Base-by-base conservation (phyloP, 2,113 vertebrate genomes). In the Lamprotornis superbus region DNA sequence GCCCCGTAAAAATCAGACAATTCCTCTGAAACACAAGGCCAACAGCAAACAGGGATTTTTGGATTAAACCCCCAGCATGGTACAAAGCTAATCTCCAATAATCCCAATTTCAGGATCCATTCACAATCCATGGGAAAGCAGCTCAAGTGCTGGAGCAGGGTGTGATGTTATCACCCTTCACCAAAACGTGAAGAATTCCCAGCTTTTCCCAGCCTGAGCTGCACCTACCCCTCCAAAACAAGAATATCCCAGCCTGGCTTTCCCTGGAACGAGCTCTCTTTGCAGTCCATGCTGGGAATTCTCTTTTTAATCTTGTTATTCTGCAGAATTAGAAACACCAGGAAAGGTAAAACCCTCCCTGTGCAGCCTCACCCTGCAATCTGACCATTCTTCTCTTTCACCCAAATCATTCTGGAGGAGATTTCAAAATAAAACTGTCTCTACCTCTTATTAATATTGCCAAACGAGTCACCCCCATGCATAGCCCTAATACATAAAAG, bases 391-490 rank as follows among this genome's bases (percentile, higher is more conserved):
- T 70, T 71, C 39, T 82, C 74, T 70, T 93, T 85, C 37, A 33
- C 53, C 80, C 73, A 7, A 80, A 86, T 59, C 59, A 83, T 89
- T 88, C 71, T 67, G 50, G 82, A 64, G 61, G 79, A 80, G 76
- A 90, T 77, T 92, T 88, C 63, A 70, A 88, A 93, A 83, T 56
- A 92, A 91, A 96, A 71, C 82, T 16, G 15, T 83, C 55, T n/a
- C 65, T 57, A 73, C 42, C 79, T 56, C 44, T 47, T 37, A 56
- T 81, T 88, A 90, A 81, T 81, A 88, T 68, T 63, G 83, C 92
- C 84, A 95, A 91, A 81, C 17, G 39, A 94, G 74, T 93, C 85
- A 87, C 39, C 63, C 82, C 31, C 86, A 53, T 37, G 60, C 79
- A 25, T 2, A 13, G 73, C 60, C 56, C 52, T 52, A 23, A 90